Conservation (phyloP, 2,113 vertebrate species). For the Scartelaos histophorus region DNA sequence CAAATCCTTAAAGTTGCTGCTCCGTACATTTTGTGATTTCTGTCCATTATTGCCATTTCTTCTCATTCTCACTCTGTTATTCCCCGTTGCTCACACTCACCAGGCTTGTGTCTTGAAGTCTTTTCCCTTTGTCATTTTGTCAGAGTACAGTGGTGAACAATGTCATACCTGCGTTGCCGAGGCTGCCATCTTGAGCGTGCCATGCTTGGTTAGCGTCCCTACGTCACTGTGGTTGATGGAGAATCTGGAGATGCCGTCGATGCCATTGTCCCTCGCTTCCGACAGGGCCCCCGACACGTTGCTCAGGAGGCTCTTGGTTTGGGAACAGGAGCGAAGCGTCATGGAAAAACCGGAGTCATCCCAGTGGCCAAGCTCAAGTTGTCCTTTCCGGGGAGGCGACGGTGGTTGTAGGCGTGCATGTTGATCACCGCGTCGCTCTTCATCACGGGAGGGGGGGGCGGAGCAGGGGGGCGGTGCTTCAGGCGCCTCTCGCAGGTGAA, state of each 20-base stretch:
- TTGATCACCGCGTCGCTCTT: slow-evolving; percentile 97
- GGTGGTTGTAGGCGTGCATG: slow-evolving; percentile 99
- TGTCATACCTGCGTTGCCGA: slow-evolving; percentile 76
- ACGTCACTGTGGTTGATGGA: slow-evolving; percentile 78
- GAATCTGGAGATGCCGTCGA: slow-evolving; percentile 74
- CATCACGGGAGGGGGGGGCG: slow-evolving; percentile 83
- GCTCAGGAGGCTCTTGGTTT: slow-evolving; percentile 70
- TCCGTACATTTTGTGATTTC: slow-evolving; percentile 31
- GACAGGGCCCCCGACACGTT: slow-evolving; percentile 71
- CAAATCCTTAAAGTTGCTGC: slow-evolving; percentile 33
- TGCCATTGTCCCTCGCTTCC: slow-evolving; percentile 79
- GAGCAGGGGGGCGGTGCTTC: slow-evolving; percentile 89
- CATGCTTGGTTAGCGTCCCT: slow-evolving; percentile 74
- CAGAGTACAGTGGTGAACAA: slow-evolving; percentile 57
- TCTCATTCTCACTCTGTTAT: slow-evolving; percentile 52
- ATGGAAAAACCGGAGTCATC: slow-evolving; percentile 91
- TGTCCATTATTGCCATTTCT: slow-evolving; percentile 83
- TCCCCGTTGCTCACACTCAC: slow-evolving; percentile 78
- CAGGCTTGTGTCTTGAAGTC: slow-evolving; percentile 68
- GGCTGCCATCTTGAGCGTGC: slow-evolving; percentile 75
- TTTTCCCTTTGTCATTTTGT: slow-evolving; percentile 49
- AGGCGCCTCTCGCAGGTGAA: slow-evolving; percentile 95
- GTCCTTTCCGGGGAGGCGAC: slow-evolving; percentile 96
- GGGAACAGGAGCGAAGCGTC: slow-evolving; percentile 66
- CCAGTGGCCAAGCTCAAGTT: slow-evolving; percentile 91